phyloP scores from a whole-genome alignment of 2,888 invertebrate species.

The Cabera pusaria region DNA sequence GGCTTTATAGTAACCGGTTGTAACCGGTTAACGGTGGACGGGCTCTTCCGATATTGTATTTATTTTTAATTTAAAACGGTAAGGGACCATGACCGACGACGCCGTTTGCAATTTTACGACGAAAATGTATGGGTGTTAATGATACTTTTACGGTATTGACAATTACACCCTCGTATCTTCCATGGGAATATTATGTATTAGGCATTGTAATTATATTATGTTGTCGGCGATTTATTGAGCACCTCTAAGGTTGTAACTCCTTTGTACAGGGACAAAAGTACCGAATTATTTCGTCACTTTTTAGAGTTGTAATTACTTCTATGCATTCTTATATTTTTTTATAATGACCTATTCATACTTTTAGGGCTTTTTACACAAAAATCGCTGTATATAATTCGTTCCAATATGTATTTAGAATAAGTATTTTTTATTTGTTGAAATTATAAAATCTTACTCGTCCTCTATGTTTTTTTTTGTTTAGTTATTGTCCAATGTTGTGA shows the following conservation, averaged over 20 bases:
- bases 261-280: conserved; percentile 10
- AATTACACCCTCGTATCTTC: conserved; percentile 28
- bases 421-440: conserved; percentile 29
- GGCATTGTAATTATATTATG: too few species aligned
- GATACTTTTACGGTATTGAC: conserved; percentile 19
- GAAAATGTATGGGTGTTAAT: conserved; percentile 19
- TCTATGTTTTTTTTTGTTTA: conserved; percentile 16
- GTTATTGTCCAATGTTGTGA: conserved; percentile 11
- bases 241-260: too few species aligned
- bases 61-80: conserved; percentile 20
- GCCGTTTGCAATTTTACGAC: conserved; percentile 21
- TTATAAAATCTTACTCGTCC: conserved; percentile 9
- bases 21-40: conserved; percentile 29
- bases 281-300: conserved; percentile 7
- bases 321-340: conserved; percentile 13
- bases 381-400: conserved; percentile 32
- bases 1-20: too few species aligned
- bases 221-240: too few species aligned
- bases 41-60: conserved; percentile 27
- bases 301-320: too few species aligned
- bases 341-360: conserved; percentile 16
- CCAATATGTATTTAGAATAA: conserved; percentile 24
- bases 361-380: conserved; percentile 22
- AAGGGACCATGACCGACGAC: conserved; percentile 30
- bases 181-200: conserved; percentile 18